phyloP scores from a whole-genome alignment of 2,888 invertebrate species.

The Athalia rosae region DNA sequence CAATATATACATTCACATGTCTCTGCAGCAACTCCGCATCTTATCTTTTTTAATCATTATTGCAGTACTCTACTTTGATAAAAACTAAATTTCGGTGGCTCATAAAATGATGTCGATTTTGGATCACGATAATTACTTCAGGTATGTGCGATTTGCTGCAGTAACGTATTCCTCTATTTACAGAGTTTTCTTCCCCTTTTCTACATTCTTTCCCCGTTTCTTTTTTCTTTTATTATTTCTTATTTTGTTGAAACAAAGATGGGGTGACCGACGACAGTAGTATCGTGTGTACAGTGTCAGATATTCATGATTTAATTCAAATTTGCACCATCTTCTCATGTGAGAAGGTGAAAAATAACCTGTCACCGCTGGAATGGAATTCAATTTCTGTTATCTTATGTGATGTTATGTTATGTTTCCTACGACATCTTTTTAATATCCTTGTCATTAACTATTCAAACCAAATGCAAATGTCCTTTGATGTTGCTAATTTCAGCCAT shows the following conservation, averaged over 20 bases:
- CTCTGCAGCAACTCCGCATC: not conserved
- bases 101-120: too few relatives aligned
- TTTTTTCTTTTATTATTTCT: not conserved
- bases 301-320: not conserved
- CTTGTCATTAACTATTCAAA: constrained; percentile 23
- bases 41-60: not conserved
- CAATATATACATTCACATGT: not conserved
- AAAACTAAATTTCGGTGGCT: too few relatives aligned
- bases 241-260: not conserved
- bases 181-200: constrained; percentile 4
- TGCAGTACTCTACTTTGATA: too few relatives aligned
- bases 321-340: constrained; percentile 13
- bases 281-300: not conserved
- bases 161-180: not conserved
- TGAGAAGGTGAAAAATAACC: not conserved
- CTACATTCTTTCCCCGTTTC: not conserved
- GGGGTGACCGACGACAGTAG: constrained; percentile 10
- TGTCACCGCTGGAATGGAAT: not conserved
- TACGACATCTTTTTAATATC: constrained; percentile 15
- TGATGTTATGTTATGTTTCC: constrained; percentile 5
- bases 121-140: not conserved
- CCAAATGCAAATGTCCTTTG: constrained; percentile 5
- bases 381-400: constrained; percentile 15
- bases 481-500: constrained; percentile 16
- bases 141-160: constrained; percentile 23